phyloP scores from a whole-genome alignment of 2,113 vertebrate species.

The Rhinolophus sinicus region DNA sequence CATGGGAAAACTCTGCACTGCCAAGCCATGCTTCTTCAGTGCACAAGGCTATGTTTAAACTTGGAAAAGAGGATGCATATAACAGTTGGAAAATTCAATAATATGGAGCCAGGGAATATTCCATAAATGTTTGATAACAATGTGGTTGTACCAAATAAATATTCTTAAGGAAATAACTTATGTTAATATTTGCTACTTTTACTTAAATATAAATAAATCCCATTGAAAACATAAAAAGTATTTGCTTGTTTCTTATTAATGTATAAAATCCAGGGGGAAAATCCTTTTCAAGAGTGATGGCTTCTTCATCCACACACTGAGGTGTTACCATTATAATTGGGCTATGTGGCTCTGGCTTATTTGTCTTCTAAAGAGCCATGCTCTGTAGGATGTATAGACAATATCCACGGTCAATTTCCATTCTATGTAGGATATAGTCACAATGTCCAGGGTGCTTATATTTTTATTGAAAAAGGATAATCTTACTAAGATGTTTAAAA shows the following conservation, averaged over 20 bases:
- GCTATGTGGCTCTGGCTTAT: not conserved
- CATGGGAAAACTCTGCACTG: not conserved
- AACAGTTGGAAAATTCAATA: not conserved
- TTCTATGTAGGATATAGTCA: not conserved
- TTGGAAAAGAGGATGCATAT: not conserved
- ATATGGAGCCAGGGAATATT: not conserved
- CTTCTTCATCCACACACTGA: not conserved
- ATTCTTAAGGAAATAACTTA: slow-evolving; percentile 51
- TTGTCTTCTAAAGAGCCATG: not conserved
- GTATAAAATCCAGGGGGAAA: not conserved
- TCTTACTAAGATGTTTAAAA: not conserved
- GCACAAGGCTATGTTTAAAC: not conserved
- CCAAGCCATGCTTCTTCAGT: not conserved
- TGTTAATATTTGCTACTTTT: slow-evolving; percentile 74
- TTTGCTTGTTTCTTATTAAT: slow-evolving; percentile 52
- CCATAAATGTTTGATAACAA: slow-evolving; percentile 37
- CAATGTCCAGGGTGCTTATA: not conserved
- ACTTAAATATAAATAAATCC: slow-evolving; percentile 67
- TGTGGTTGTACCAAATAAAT: slow-evolving; percentile 58
- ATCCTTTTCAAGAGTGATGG: not conserved
- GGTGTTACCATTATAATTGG: not conserved
- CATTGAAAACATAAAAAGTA: slow-evolving; percentile 47
- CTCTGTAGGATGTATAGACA: not conserved
- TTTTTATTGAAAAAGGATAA: not conserved
- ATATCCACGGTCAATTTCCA: not conserved